Evolutionary conservation across 1,140 invertebrate species (phyloP).

Genomic region (Mizuhopecten yessoensis): DNA sequence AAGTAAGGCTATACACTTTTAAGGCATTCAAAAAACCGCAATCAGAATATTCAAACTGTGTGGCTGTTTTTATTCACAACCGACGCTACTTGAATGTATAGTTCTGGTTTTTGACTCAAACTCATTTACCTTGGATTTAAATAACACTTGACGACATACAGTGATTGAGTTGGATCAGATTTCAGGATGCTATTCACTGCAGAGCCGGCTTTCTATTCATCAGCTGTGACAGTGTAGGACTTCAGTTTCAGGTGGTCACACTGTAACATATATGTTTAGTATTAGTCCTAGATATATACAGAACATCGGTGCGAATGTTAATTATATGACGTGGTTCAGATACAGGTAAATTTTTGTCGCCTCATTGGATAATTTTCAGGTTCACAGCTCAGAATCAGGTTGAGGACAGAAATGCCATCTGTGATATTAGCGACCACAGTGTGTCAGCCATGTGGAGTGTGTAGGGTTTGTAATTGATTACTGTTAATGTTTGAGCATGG

Average conservation of each 20-base stretch:
- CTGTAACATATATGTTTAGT: not conserved
- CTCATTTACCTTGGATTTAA: constrained; percentile 33
- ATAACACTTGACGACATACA: not conserved
- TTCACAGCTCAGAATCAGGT: not conserved
- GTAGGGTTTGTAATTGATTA: constrained; percentile 5
- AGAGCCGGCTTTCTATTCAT: constrained; percentile 30
- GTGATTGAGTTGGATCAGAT: constrained; percentile 33
- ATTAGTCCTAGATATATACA: not conserved
- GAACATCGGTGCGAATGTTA: not conserved
- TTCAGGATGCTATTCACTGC: constrained; percentile 25
- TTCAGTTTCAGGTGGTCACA: not conserved
- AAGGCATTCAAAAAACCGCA: not conserved
- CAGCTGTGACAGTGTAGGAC: constrained; percentile 12
- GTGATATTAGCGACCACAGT: not conserved
- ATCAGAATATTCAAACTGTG: not conserved
- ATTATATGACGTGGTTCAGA: not conserved
- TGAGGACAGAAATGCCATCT: constrained; percentile 7
- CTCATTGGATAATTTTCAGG: not conserved
- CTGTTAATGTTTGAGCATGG: not conserved
- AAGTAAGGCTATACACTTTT: not conserved
- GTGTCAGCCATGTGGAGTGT: constrained; percentile 6
- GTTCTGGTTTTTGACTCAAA: constrained; percentile 2
- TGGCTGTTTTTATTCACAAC: not conserved
- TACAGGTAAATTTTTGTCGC: not conserved
- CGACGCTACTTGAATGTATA: not conserved